Base-by-base conservation (phyloP, 2,797 vertebrate genomes). In the Melanitta fusca region DNA sequence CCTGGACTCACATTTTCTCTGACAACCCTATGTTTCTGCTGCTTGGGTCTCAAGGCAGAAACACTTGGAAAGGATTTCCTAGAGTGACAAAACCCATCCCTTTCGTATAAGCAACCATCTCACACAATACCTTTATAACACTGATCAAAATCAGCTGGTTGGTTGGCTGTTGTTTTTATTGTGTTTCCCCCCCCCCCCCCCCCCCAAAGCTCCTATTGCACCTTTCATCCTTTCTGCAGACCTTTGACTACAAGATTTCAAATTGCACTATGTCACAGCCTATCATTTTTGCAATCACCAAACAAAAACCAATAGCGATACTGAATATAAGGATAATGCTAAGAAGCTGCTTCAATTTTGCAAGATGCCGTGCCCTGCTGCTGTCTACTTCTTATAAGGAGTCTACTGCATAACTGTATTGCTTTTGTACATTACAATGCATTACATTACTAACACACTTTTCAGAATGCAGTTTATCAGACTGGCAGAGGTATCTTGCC, bases 391-490 rank as follows among this genome's bases (percentile, higher is more conserved):
- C 10, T 64, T 47, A 45, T 25, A 51, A 51, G 49, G 39, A 71
- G 38, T 38, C 24, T 56, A 49, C 60, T 12, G n/a, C 19, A 1
- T n/a, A 81, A 70, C 28, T 70, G 64, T 14, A 70, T n/a, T 73
- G 49, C 49, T 69, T 36, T n/a, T 49, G 30, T 58, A 68, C 25
- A 36, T 30, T 11, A 30, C 11, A 11, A 11, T n/a, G 16, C 12
- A n/a, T 25, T 38, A 39, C 25, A 19, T 38, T 58, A 78, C 27
- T 65, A 79, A 86, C 24, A 56, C 2, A 1, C n/a, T 58, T 81
- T 72, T 47, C 88, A 80, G 51, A 69, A 91, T 30, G 62, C n/a
- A 64, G 27, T 54, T 83, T 68, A 72, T 85, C 56, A 36, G 24
- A 38, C 17, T 24, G 39, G 20, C 49, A 80, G 56, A 62, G 24